Evolutionary conservation across 2,113 vertebrate genomes (phyloP), one percentile per base, ranked within the genome.

Genomic region (Ammodramus savannarum): DNA sequence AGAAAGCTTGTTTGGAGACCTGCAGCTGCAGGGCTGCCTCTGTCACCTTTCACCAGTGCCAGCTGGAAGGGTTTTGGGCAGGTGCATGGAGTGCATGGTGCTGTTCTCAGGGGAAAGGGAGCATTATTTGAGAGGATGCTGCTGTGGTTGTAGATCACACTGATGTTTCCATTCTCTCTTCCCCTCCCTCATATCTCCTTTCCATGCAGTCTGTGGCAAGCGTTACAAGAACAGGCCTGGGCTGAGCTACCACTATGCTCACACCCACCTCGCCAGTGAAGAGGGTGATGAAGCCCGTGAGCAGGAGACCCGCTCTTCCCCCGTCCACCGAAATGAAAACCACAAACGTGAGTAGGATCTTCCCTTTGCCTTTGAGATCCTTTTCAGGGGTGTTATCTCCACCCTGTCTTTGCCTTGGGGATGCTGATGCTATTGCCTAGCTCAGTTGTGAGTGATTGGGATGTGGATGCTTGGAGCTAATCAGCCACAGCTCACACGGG

Each of bases 161-260:
- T 97, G 78, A 97, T 68, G 10, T 86, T 81, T 77, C 34, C 17
- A 4, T 85, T 93, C 58, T 90, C 48, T 94, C 41, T 68, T 61
- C 65, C 78, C 73, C 57, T 87, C 86, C 76, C 65, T 97, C 67
- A 3, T 94, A 36, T 95, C 85, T 91, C n/a, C 32, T 97, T 81
- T 94, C 80, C 78, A 90, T 93, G 34, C 90, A 99, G 99, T 99
- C 86, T 99, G 98, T 85, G 98, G 99, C 89, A 99, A 99, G 97
- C 99, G 99, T 94, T 99, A 99, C 97, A 99, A 99, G 97, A 99
- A 99, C 98, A 98, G 99, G 58, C 98, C 99, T 22, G 99, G 99
- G 52, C 98, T 99, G 89, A 99, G 99, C 97, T 99, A 99, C 97
- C 99, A 99, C 97, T 99, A 99, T 34, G 98, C 98, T 90, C 98